Conservation (phyloP, 2,113 vertebrate species). For the Indicator indicator region DNA sequence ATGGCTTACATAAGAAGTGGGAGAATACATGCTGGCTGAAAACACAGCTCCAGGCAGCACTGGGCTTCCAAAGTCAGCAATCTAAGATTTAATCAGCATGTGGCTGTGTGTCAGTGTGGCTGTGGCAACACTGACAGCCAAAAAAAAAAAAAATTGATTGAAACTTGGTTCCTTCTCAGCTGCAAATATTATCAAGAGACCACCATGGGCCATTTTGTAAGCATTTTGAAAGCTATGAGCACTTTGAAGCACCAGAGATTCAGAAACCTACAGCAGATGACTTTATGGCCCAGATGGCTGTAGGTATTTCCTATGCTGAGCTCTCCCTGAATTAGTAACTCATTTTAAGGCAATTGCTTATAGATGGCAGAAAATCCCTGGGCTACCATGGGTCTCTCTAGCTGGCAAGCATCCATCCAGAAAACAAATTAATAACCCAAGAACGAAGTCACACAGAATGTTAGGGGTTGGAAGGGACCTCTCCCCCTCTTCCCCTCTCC, state of each 20-base stretch:
- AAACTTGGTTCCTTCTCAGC: neutral
- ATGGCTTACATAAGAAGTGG: constrained; percentile 17
- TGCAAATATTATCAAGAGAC: neutral
- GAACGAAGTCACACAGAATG: too few species aligned
- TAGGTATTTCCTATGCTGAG: neutral
- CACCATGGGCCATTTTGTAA: neutral
- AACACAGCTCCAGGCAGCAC: neutral
- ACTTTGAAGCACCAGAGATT: neutral
- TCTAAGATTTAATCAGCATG: neutral
- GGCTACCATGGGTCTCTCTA: neutral
- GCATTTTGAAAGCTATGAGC: neutral
- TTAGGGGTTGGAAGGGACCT: too few species aligned
- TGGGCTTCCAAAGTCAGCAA: neutral
- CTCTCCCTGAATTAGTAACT: neutral
- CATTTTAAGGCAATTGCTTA: neutral
- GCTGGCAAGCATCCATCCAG: neutral
- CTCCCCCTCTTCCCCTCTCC: too few species aligned
- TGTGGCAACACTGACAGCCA: neutral
- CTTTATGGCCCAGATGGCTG: neutral
- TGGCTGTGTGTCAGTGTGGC: neutral
- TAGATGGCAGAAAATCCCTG: neutral
- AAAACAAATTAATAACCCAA: too few species aligned
- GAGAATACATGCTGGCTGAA: neutral
- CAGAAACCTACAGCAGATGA: neutral
- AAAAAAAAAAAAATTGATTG: neutral